Evolutionary conservation across 2,888 invertebrate genomes (phyloP).

Genomic region (Ophion ventricosus): DNA sequence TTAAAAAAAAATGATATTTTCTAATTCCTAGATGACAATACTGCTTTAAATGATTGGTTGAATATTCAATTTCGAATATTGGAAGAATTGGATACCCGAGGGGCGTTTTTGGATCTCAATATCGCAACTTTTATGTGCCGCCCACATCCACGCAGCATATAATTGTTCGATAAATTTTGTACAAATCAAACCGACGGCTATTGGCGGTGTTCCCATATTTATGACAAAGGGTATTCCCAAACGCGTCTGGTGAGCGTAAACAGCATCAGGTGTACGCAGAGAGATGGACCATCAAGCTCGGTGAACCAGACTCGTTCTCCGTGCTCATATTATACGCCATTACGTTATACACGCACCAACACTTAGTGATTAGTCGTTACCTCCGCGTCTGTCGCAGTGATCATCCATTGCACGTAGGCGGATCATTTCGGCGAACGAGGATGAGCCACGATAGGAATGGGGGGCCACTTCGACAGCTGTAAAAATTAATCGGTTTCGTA

Average conservation of each 20-base stretch:
- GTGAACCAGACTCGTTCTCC: slow-evolving; percentile 46
- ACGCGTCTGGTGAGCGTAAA: slow-evolving; percentile 75
- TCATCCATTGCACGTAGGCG: slow-evolving; percentile 21
- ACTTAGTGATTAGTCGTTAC: slow-evolving; percentile 50
- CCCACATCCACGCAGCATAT: background rate
- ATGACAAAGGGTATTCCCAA: slow-evolving; percentile 65
- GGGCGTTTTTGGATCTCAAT: too few species aligned
- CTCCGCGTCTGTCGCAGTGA: slow-evolving; percentile 12
- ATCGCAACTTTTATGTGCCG: too few species aligned
- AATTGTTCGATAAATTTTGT: background rate
- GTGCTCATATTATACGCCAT: slow-evolving; percentile 14
- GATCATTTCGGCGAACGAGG: background rate
- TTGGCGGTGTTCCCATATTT: background rate
- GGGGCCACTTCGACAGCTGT: slow-evolving; percentile 8
- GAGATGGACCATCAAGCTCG: slow-evolving; percentile 73
- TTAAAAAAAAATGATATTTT: too few species aligned
- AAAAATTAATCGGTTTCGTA: slow-evolving; percentile 3
- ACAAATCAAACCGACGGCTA: background rate
- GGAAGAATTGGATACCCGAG: too few species aligned
- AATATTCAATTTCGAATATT: too few species aligned
- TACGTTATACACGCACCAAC: slow-evolving; percentile 31
- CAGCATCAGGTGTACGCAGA: slow-evolving; percentile 75
- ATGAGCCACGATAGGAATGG: background rate
- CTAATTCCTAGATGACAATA: too few species aligned
- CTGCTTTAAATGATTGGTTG: too few species aligned